Conservation (phyloP, 53 echinoderm and acorn worm species). For the Pentamera pediparva region DNA sequence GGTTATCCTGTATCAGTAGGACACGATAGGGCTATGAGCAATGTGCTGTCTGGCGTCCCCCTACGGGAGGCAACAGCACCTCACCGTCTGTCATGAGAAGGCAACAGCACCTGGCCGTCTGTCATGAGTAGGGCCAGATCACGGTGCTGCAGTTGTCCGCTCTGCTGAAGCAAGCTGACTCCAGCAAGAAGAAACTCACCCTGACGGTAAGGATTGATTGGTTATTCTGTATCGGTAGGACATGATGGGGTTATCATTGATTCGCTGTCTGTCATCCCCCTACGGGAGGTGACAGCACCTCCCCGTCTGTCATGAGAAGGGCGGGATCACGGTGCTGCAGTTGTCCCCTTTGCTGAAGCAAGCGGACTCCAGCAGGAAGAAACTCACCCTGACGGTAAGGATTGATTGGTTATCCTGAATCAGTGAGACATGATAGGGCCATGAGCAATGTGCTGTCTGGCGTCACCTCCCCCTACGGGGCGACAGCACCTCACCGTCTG, state of each 20-base stretch:
- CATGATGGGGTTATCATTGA: no score
- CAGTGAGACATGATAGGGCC: no score
- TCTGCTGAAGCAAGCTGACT: conserved; percentile 87
- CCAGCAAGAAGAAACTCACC: conserved; percentile 92
- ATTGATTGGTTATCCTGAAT: no score
- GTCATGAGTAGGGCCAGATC: conserved; percentile 91
- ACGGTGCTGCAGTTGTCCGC: conserved; percentile 94
- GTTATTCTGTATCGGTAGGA: no score
- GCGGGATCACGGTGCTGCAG: conserved; percentile 85
- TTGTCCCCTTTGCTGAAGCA: conserved; percentile 82
- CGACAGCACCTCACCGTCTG: conserved; percentile 94
- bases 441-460: conserved; percentile 97
- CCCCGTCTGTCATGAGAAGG: conserved; percentile 91
- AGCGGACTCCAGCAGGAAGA: conserved; percentile 90
- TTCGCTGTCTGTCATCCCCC: conserved; percentile 90
- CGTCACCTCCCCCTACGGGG: conserved; percentile 78
- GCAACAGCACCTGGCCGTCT: conserved; percentile 82
- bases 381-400: conserved; percentile 84
- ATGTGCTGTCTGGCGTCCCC: conserved; percentile 96
- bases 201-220: conserved; percentile 72
- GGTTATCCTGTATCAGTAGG: no score
- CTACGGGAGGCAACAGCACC: conserved; percentile 85
- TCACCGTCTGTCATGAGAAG: conserved; percentile 92
- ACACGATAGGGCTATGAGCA: no score
- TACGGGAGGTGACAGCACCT: conserved; percentile 91